Conservation (phyloP, 2,888 invertebrate species). For the Phoronis australis region DNA sequence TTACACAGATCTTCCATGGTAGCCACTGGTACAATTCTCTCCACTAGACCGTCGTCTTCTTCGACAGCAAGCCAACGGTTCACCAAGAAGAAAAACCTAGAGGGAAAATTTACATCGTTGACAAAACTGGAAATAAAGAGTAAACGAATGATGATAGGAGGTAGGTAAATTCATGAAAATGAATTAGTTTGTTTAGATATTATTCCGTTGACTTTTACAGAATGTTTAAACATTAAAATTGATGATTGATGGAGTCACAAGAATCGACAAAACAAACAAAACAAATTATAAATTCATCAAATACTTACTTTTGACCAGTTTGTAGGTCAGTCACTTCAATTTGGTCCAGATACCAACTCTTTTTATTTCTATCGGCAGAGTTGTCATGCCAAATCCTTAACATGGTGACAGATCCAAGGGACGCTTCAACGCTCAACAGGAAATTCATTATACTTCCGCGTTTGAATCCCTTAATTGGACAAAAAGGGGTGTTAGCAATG, state of each 20-base stretch:
- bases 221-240: no score
- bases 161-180: no score
- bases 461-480: conserved; percentile 43
- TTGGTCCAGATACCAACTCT: conserved; percentile 49
- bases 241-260: no score
- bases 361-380: conserved; percentile 38
- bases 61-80: conserved; percentile 51
- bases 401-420: conserved; percentile 45
- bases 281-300: no score
- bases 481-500: no score
- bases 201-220: no score
- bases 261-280: no score
- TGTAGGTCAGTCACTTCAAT: conserved; percentile 45
- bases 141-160: no score
- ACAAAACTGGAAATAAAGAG: no score
- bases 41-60: conserved; percentile 50
- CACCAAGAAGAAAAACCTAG: conserved; percentile 46
- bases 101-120: neutral
- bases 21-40: conserved; percentile 49
- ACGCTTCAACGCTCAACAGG: conserved; percentile 43
- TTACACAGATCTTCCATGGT: conserved; percentile 45
- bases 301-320: conserved; percentile 48
- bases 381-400: conserved; percentile 52
- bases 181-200: no score
- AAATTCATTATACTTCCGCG: conserved; percentile 48